Conservation (phyloP, 2,113 vertebrate species). For the Hemiprocne comata region DNA sequence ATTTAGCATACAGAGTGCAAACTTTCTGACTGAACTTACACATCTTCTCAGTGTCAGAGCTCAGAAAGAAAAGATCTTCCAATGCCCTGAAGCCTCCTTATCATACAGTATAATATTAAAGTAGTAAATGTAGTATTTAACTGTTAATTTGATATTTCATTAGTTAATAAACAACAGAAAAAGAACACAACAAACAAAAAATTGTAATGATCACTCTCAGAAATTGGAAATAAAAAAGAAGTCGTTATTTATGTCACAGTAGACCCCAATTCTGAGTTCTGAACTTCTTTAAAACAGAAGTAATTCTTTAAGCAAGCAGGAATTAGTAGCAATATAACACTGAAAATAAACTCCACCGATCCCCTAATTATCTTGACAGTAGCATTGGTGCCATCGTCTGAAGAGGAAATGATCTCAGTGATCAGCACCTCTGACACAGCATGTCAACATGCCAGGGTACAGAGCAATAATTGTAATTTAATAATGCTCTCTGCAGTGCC, state of each 20-base stretch:
- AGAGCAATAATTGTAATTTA: constrained; percentile 67
- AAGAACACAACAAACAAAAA: neutral
- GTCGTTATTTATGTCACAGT: neutral
- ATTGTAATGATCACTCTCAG: neutral
- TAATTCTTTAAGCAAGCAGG: neutral
- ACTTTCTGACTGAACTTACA: neutral
- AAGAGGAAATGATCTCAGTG: neutral
- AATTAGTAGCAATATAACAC: neutral
- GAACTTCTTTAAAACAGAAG: neutral
- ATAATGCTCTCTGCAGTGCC: constrained; percentile 41
- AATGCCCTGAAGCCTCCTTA: neutral
- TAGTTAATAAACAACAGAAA: neutral
- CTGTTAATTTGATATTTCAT: neutral
- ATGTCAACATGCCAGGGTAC: constrained; percentile 32
- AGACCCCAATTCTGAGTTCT: neutral
- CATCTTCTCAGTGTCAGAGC: neutral
- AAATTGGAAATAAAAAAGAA: neutral
- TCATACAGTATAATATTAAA: neutral
- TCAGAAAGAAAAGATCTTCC: neutral
- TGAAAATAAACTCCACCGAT: neutral
- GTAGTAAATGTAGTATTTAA: neutral
- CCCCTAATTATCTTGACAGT: neutral
- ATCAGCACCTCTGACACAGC: constrained; percentile 46
- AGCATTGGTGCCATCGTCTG: neutral
- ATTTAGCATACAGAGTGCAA: neutral